Evolutionary conservation across 2,888 invertebrate species (phyloP), one percentile per base, ranked within the genome.

Genomic region (Notocelia uddmanniana): DNA sequence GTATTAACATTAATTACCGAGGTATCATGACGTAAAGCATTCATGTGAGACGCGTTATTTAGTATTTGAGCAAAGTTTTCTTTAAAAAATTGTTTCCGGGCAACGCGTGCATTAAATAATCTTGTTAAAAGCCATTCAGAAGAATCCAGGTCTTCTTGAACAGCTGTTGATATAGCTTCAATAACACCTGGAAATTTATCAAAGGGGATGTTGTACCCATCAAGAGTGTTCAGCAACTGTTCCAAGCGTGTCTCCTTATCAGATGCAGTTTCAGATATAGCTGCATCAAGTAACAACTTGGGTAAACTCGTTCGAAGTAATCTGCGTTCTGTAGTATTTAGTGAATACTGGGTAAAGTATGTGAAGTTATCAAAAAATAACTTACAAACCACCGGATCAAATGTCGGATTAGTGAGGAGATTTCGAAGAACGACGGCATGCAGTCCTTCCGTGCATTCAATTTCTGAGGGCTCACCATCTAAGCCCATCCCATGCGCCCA

Each of bases 371-470:
- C 26, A 15, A 58, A 70, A 15, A 64, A 70, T 31, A 50, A 19
- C 50, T 50, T 70, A 1, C 19, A 18, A 18, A 41, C 41, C 48
- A 37, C 11, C 26, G 50, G 57, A 37, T 58, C 19, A 26, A 11
- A 50, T n/a, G 10, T n/a, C 10, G 26, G 5, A 50, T 41, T 26
- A 11, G 19, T 50, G 13, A 70, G 64, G 10, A 70, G 50, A 52
- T 58, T 50, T 37, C 70, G 58, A 13, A 70, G 52, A 5, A 70
- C 50, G 21, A 69, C 66, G 26, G 73, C 73, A 54, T 73, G 73
- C 21, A 73, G 21, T 10, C 73, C 73, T 18, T 73, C 73, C 3
- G 26, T 50, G 26, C 73, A 73, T 11, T 23, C 15, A 8, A 54
- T 69, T 64, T 69, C 73, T 54, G 64, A 41, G 0, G 50, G n/a